phyloP scores from a whole-genome alignment of 1,140 invertebrate genomes.

The Doryteuthis pealeii region DNA sequence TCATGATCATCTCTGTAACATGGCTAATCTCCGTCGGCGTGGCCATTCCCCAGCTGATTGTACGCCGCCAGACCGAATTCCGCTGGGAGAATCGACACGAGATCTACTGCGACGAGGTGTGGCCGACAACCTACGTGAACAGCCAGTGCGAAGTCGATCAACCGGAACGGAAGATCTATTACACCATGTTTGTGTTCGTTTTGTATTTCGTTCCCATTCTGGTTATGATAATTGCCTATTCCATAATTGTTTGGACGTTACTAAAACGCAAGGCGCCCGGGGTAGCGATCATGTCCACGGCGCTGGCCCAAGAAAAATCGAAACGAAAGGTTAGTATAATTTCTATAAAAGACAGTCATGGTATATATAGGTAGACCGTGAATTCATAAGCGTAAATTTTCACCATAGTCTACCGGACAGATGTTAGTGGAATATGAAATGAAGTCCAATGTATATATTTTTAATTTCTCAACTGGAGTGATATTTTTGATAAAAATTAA shows the following conservation, averaged over 20 bases:
- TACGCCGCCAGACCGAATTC: conserved; percentile 31
- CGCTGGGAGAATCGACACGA: conserved; percentile 45
- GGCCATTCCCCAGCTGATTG: conserved; percentile 55
- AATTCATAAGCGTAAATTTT: too few species aligned
- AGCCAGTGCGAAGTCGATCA: conserved; percentile 25
- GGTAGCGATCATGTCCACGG: conserved; percentile 25
- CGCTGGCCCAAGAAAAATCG: conserved; percentile 35
- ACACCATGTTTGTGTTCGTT: conserved; percentile 54
- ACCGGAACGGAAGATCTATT: conserved; percentile 49
- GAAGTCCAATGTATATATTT: too few species aligned
- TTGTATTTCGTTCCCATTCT: conserved; percentile 60
- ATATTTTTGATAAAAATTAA: too few species aligned
- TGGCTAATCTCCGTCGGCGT: conserved; percentile 57
- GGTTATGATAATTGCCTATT: conserved; percentile 59
- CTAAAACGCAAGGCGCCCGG: conserved; percentile 33
- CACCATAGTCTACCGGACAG: too few species aligned
- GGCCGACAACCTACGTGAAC: conserved; percentile 38
- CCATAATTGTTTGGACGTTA: conserved; percentile 53
- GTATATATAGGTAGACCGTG: too few species aligned
- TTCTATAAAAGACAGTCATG: too few species aligned
- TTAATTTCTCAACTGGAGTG: too few species aligned
- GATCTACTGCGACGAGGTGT: conserved; percentile 48
- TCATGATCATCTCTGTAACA: conserved; percentile 54
- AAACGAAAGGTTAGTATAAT: conserved; percentile 42
- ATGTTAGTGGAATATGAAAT: too few species aligned